These are phyloP conservation scores for Metallyticus violacea DNA, from an alignment of 2,888 invertebrate genomes.

Conservation along the genomic window DNA sequence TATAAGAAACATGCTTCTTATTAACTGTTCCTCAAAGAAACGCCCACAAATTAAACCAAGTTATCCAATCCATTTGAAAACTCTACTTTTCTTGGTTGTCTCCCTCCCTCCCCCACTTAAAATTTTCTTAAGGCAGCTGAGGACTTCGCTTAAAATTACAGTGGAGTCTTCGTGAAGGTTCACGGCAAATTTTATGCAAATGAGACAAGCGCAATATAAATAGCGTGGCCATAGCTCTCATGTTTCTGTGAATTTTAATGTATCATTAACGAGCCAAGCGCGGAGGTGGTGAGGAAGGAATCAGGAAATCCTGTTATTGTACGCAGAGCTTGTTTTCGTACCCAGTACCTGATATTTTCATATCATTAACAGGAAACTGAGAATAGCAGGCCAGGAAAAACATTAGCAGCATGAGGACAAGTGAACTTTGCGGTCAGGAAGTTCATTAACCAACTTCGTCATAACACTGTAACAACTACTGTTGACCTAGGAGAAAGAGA, in stretches of 20 bases:
- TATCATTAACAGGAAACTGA: background rate
- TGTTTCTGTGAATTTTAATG: background rate
- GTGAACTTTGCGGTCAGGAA: background rate
- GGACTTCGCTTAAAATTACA: no score
- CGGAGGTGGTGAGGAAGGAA: background rate
- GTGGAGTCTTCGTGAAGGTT: background rate
- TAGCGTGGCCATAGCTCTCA: background rate
- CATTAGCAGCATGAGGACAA: background rate
- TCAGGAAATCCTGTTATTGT: background rate
- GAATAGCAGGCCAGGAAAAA: background rate
- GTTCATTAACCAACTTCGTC: background rate
- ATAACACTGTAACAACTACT: background rate
- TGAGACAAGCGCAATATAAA: background rate
- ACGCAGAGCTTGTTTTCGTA: background rate
- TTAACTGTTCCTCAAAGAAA: no score
- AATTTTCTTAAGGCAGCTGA: no score
- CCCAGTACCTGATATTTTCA: background rate
- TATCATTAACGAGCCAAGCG: background rate
- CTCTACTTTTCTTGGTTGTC: no score
- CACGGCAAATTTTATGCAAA: background rate
- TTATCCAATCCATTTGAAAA: no score
- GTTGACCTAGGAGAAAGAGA: no score
- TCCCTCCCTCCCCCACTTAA: no score
- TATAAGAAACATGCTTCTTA: no score
- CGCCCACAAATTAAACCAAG: no score